Evolutionary conservation across 2,113 vertebrate species (phyloP).

Genomic region (Oreochromis niloticus): DNA sequence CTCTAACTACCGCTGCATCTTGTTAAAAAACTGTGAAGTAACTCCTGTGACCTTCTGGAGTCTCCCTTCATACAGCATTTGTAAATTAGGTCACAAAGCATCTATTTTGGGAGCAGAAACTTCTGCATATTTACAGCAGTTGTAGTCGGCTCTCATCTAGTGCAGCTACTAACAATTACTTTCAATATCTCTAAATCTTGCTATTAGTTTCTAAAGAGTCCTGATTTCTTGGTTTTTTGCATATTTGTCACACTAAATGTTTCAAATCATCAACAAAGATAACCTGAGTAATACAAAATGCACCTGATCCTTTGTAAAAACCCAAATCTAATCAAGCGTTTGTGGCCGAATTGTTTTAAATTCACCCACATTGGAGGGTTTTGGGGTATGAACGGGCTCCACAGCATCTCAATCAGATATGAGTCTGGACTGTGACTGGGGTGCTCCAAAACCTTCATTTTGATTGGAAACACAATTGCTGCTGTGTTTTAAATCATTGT

Average conservation of each 20-base stretch:
- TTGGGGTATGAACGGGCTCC: not conserved
- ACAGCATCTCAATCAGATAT: not conserved
- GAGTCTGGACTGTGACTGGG: not conserved
- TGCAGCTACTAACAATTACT: not conserved
- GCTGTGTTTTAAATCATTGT: not conserved
- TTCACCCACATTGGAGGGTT: not conserved
- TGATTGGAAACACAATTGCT: not conserved
- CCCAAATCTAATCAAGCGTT: not conserved
- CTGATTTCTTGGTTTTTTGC: not conserved
- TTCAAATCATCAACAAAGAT: not conserved
- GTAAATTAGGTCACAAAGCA: constrained; percentile 36
- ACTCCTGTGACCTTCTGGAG: constrained; percentile 27
- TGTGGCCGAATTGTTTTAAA: not conserved
- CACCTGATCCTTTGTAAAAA: not conserved
- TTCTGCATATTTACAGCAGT: constrained; percentile 24
- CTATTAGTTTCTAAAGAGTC: not conserved
- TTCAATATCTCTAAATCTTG: not conserved
- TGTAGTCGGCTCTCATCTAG: not conserved
- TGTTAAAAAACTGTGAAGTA: not conserved
- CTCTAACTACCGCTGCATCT: not conserved
- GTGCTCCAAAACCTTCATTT: not conserved
- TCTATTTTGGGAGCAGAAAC: constrained; percentile 38
- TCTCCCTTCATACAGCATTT: constrained; percentile 4
- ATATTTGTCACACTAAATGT: not conserved
- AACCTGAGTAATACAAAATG: not conserved